Evolutionary conservation across 2,797 vertebrate species (phyloP).

Genomic region (Botia kubotai): DNA sequence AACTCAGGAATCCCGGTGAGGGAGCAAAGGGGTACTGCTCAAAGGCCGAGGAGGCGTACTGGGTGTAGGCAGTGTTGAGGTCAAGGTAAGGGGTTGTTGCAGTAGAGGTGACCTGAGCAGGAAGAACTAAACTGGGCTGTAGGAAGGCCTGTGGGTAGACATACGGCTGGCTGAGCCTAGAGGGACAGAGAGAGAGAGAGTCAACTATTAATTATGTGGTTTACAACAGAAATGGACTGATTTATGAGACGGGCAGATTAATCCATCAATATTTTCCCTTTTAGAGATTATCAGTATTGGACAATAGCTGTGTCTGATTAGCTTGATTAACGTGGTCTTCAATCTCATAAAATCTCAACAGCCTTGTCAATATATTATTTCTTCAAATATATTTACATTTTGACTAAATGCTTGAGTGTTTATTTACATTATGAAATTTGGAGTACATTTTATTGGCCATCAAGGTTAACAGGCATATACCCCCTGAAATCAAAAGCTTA

Average conservation of each 20-base stretch:
- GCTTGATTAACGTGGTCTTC: neutral
- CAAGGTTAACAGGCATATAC: too few species aligned
- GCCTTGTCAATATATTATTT: too few species aligned
- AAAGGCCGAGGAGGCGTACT: constrained; percentile 85
- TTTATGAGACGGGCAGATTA: neutral
- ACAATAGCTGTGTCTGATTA: neutral
- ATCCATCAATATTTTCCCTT: neutral
- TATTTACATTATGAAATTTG: too few species aligned
- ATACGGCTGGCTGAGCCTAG: constrained; percentile 89
- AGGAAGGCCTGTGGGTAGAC: constrained; percentile 91
- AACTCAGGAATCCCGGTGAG: constrained; percentile 87
- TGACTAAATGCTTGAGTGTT: too few species aligned
- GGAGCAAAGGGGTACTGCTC: constrained; percentile 92
- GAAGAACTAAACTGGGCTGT: constrained; percentile 92
- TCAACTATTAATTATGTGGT: neutral
- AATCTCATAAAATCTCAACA: neutral
- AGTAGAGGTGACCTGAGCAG: constrained; percentile 85
- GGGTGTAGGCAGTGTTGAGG: constrained; percentile 87
- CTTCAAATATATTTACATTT: too few species aligned
- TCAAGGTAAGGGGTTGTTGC: constrained; percentile 91
- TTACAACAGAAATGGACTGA: neutral
- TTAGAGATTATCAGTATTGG: neutral
- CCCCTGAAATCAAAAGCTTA: too few species aligned
- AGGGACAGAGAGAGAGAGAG: neutral
- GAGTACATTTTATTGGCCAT: too few species aligned